Conservation (phyloP, 2,113 vertebrate genomes). For the Callipepla californica region DNA sequence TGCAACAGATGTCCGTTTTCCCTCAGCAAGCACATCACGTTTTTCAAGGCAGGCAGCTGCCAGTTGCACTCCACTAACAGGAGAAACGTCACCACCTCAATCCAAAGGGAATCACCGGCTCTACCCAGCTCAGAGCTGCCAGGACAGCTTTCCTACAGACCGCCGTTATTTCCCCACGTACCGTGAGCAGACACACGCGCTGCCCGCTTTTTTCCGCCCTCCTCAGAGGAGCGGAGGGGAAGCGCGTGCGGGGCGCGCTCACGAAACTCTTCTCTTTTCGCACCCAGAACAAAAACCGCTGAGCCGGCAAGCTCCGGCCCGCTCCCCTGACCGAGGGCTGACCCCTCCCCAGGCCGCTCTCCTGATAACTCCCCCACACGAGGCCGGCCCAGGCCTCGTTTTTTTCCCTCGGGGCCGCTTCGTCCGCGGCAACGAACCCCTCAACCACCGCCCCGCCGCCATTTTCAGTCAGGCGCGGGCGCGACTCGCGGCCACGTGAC, state of each 20-base stretch:
- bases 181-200: background rate
- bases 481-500: background rate
- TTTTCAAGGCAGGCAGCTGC: background rate
- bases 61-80: background rate
- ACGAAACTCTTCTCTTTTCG: background rate
- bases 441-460: background rate
- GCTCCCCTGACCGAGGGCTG: background rate
- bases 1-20: background rate
- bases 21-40: background rate
- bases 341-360: background rate
- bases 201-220: background rate
- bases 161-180: background rate
- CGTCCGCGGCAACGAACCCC: background rate
- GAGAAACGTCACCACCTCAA: background rate
- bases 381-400: rapidly evolving
- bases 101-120: background rate
- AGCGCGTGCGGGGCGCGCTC: background rate
- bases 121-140: background rate
- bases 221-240: background rate
- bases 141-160: background rate
- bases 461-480: background rate
- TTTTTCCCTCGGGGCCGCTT: background rate
- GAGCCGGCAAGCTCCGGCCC: slow-evolving; percentile 17
- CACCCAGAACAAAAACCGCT: slow-evolving; percentile 7
- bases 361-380: background rate